Conservation (phyloP, 2,888 invertebrate species). For the Nomada fucata region DNA sequence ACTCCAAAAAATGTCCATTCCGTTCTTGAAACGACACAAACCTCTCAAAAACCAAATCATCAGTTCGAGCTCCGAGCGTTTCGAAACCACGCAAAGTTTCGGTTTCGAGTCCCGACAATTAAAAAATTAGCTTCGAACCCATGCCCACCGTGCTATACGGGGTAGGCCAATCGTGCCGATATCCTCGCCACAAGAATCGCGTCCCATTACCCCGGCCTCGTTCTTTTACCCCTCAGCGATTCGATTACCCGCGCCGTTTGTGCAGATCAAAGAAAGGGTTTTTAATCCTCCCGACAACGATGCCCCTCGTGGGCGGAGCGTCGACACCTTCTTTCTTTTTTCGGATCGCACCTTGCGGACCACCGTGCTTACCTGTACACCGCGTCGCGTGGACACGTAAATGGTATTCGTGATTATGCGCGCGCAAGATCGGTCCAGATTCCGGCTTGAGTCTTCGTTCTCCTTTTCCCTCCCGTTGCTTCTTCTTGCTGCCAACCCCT, state of each 20-base stretch:
- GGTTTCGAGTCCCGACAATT: too few relatives aligned
- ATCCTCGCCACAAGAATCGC: slow-evolving; percentile 2
- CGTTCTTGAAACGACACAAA: too few relatives aligned
- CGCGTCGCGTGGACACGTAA: slow-evolving; percentile 46
- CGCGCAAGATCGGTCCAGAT: slow-evolving; percentile 69
- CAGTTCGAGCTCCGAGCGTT: too few relatives aligned
- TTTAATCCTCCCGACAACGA: slow-evolving; percentile 26
- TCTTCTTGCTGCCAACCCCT: slow-evolving; percentile 41
- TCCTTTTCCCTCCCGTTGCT: slow-evolving; percentile 34
- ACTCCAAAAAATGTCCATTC: too few relatives aligned
- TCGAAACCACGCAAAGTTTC: too few relatives aligned
- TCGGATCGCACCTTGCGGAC: slow-evolving; percentile 47
- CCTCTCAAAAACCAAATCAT: too few relatives aligned
- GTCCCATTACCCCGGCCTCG: slow-evolving; percentile 11
- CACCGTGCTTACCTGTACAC: slow-evolving; percentile 42
- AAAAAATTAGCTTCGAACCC: too few relatives aligned
- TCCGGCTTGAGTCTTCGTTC: slow-evolving; percentile 41
- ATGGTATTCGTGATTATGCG: slow-evolving; percentile 48
- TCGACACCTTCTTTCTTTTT: slow-evolving; percentile 59
- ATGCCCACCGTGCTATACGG: too few relatives aligned
- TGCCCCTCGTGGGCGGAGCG: slow-evolving; percentile 57
- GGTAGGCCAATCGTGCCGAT: background rate
- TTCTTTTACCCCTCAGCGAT: slow-evolving; percentile 23
- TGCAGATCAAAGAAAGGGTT: slow-evolving; percentile 35
- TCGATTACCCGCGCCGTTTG: slow-evolving; percentile 40